Evolutionary conservation across 2,888 invertebrate genomes (phyloP), one percentile per base, ranked within the genome.

Genomic region (Sabellastarte sp.): DNA sequence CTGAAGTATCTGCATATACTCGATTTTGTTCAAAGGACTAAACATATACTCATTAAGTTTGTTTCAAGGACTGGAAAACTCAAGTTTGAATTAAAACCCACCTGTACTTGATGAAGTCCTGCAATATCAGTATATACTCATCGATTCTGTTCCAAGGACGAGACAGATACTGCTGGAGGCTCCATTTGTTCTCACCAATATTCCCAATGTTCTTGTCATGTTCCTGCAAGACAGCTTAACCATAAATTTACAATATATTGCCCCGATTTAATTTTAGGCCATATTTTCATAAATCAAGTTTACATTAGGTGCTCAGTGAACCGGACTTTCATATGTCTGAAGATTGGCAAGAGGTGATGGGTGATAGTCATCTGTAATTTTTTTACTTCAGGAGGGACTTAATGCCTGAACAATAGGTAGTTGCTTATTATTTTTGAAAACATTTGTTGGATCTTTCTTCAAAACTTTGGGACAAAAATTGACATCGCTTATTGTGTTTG

Each of bases 31-130:
- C 30, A 69, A 63, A 0, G 77, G 77, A 51, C 71, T 64, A 28
- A 66, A 64, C 56, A 79, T 66, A 30, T 74, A 71, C 3, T 72
- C 63, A 10, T 10, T 10, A 10, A 41, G 20, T 41, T 41, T 10
- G 10, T 20, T 41, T 41, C 20, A 41, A 15, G 50, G 10, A 41
- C 10, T 10, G 20, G 50, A 41, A 10, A 41, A 20, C 10, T 10
- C 20, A 41, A 41, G 10, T 10, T 41, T n/a, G n/a, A n/a, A n/a
- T n/a, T 41, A 41, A 10, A 4, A 10, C 50, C 3, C 33, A 57
- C 20, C 76, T 74, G 63, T 76, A 76, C 28, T 73, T 70, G 51
- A 79, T 67, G 63, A 79, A 70, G 60, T 77, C 79, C 70, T 75
- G 74, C 26, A 79, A 67, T 28, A 77, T 61, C 1, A 66, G 62